Evolutionary conservation across 2,888 invertebrate genomes (phyloP).

Genomic region (Drosophila mayaguana): DNA sequence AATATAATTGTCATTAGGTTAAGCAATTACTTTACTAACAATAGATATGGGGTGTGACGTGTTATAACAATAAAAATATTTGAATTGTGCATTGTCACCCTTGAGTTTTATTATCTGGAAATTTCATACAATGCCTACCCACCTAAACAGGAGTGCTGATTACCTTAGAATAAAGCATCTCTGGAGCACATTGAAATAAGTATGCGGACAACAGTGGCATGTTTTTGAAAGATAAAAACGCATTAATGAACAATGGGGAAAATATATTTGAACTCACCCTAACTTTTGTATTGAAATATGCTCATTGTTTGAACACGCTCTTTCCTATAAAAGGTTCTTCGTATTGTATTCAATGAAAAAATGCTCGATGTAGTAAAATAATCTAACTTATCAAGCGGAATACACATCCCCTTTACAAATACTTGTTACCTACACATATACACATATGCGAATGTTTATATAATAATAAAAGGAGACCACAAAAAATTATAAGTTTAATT

Average conservation of each 20-base stretch:
- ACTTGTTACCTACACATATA: constrained; percentile 46
- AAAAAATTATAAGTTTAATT: too few relatives aligned
- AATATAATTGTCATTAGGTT: constrained; percentile 82
- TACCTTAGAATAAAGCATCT: constrained; percentile 76
- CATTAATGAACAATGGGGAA: constrained; percentile 68
- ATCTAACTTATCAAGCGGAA: constrained; percentile 62
- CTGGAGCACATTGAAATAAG: constrained; percentile 41
- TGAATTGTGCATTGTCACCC: constrained; percentile 80
- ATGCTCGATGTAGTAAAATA: constrained; percentile 56
- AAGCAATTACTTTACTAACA: constrained; percentile 74
- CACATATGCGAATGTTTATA: not conserved
- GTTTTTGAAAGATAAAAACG: constrained; percentile 80
- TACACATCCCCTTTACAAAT: constrained; percentile 45
- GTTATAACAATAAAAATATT: constrained; percentile 81
- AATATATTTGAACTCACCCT: constrained; percentile 77
- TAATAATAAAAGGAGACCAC: too few relatives aligned
- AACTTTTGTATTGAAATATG: constrained; percentile 61
- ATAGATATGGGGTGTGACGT: constrained; percentile 73
- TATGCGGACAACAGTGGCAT: constrained; percentile 68
- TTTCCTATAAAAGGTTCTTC: constrained; percentile 56
- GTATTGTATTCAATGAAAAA: constrained; percentile 58
- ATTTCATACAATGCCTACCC: constrained; percentile 62
- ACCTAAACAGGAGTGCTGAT: constrained; percentile 66
- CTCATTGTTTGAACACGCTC: constrained; percentile 80
- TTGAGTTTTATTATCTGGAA: constrained; percentile 67